These are phyloP conservation scores for Tetranychus piercei DNA, from an alignment of 2,888 invertebrate species.

Conservation along the genomic window DNA sequence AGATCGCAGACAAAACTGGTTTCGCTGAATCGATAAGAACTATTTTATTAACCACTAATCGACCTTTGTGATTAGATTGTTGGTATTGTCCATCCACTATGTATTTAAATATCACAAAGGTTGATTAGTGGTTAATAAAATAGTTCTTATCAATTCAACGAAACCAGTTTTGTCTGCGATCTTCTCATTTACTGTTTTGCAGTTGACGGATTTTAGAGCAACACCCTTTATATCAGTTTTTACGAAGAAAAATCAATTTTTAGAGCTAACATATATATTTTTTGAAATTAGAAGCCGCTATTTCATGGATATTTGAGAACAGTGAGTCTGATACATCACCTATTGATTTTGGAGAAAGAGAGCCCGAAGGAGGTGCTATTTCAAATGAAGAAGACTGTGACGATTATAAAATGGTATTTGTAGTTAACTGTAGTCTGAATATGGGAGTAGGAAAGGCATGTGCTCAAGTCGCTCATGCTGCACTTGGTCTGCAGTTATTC, in stretches of 20 bases:
- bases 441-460: conserved; percentile 47
- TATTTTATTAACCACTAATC: too few relatives aligned
- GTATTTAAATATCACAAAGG: too few relatives aligned
- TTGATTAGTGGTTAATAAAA: too few relatives aligned
- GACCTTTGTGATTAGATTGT: too few relatives aligned
- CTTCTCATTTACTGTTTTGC: too few relatives aligned
- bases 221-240: too few relatives aligned
- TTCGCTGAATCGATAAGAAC: too few relatives aligned
- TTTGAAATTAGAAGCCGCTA: conserved; percentile 35
- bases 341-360: not conserved
- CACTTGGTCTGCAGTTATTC: conserved; percentile 40
- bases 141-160: too few relatives aligned
- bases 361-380: conserved; percentile 23
- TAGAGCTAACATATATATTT: not conserved
- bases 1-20: too few relatives aligned
- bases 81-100: too few relatives aligned
- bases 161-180: too few relatives aligned
- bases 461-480: conserved; percentile 44
- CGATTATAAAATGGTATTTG: conserved; percentile 45
- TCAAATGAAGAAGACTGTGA: conserved; percentile 26
- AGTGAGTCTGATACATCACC: conserved; percentile 29
- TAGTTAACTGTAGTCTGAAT: conserved; percentile 42
- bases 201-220: too few relatives aligned
- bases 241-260: not conserved
- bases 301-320: conserved; percentile 40